Evolutionary conservation across 2,888 invertebrate genomes (phyloP).

Genomic region (Agonum fuliginosum): DNA sequence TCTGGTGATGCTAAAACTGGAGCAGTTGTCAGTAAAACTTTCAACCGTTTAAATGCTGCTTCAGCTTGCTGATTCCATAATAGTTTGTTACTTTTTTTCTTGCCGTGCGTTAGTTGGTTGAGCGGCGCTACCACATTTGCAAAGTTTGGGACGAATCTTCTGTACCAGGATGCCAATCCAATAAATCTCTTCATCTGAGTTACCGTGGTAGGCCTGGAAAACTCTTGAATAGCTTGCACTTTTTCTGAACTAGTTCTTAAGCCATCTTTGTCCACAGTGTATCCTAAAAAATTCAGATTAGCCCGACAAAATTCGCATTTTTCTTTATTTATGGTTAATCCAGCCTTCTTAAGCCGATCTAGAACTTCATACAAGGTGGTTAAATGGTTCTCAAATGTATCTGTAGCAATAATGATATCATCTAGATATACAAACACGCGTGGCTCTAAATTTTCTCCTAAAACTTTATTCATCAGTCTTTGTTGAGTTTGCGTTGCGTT

Average conservation of each 20-base stretch:
- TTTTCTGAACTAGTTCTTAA: not conserved
- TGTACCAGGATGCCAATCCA: not conserved
- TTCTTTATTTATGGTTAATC: not conserved
- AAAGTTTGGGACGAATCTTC: not conserved
- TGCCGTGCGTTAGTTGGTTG: too few species aligned
- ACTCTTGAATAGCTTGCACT: not conserved
- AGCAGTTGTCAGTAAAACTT: not conserved
- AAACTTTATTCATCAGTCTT: too few species aligned
- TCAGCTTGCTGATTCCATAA: not conserved
- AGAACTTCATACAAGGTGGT: not conserved
- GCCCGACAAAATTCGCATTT: not conserved
- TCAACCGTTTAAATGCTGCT: not conserved
- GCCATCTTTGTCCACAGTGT: not conserved
- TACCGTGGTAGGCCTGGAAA: not conserved
- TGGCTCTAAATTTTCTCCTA: too few species aligned
- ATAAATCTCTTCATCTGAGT: not conserved
- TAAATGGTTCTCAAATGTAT: not conserved
- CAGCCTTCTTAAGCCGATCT: not conserved
- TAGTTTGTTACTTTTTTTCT: not conserved
- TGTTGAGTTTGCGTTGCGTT: too few species aligned
- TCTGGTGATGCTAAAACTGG: slow-evolving; percentile 61
- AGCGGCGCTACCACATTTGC: not conserved
- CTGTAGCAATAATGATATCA: not conserved
- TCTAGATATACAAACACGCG: not conserved
- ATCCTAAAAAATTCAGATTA: not conserved